These are phyloP conservation scores for Heliconius melpomene DNA, from an alignment of 1,140 invertebrate species.

Conservation along the genomic window DNA sequence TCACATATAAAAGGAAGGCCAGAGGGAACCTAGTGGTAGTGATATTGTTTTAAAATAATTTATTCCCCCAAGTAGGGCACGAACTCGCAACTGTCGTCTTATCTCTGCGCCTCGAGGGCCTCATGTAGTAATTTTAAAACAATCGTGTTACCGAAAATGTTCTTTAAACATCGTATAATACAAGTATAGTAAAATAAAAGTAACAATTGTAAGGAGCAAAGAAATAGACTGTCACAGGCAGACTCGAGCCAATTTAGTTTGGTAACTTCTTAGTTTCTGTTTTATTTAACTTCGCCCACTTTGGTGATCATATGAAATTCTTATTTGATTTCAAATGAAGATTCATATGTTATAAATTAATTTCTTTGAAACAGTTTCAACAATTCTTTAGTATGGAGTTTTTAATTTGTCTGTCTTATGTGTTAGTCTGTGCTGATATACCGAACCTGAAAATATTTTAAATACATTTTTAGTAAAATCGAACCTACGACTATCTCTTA, in stretches of 20 bases:
- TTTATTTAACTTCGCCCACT: conserved; percentile 45
- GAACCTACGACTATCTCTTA: too few relatives aligned
- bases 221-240: conserved; percentile 43
- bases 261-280: conserved; percentile 41
- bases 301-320: conserved; percentile 31
- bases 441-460: too few relatives aligned
- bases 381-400: too few relatives aligned
- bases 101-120: too few relatives aligned
- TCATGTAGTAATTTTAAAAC: background rate
- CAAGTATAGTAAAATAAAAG: background rate
- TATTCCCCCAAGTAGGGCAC: too few relatives aligned
- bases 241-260: conserved; percentile 44
- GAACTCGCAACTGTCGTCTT: background rate
- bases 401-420: too few relatives aligned
- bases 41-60: too few relatives aligned
- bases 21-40: too few relatives aligned
- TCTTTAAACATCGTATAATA: background rate
- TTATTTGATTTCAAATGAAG: conserved; percentile 18
- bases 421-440: too few relatives aligned
- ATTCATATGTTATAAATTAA: conserved; percentile 12
- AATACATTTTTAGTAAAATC: too few relatives aligned
- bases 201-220: conserved; percentile 20
- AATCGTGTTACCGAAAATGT: background rate
- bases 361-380: background rate
- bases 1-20: too few relatives aligned